A percentile compares a stretch with the other conserved stretches of the same genome.
These are phyloP conservation scores for Pammene fasciana DNA, from an alignment of 2,888 invertebrate genomes.

Conservation along the genomic window DNA sequence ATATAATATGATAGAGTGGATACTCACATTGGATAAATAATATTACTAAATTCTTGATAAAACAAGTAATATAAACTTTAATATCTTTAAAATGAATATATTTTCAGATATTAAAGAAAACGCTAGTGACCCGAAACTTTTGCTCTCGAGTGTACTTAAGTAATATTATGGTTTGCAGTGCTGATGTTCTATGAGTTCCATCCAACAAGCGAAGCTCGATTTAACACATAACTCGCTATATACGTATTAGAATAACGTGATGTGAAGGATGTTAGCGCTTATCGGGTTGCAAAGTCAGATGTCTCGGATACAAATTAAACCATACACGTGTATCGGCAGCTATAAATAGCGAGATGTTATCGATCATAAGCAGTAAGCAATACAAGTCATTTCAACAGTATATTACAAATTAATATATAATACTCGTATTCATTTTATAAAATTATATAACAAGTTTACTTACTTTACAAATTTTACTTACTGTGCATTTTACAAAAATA, in stretches of 20 bases:
- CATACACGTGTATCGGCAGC: constrained; percentile 21
- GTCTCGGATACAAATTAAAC: constrained; percentile 34
- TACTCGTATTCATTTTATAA: too few relatives aligned
- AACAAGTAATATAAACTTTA: too few relatives aligned
- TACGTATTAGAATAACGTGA: constrained; percentile 27
- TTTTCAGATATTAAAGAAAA: too few relatives aligned
- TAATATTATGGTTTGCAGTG: neutral
- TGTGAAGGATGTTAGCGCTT: constrained; percentile 27
- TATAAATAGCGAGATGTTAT: constrained; percentile 30
- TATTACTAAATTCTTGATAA: too few relatives aligned
- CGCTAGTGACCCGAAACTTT: too few relatives aligned
- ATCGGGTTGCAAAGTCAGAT: constrained; percentile 23
- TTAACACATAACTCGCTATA: constrained; percentile 23
- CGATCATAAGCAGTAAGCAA: neutral
- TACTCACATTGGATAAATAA: too few relatives aligned
- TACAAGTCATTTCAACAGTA: neutral
- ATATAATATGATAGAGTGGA: too few relatives aligned
- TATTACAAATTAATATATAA: neutral
- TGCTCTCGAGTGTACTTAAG: too few relatives aligned
- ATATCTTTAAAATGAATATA: too few relatives aligned
- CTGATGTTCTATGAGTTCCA: neutral
- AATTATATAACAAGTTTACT: too few relatives aligned
- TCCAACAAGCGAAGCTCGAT: constrained; percentile 5
- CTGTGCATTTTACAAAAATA: too few relatives aligned
- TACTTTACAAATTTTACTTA: too few relatives aligned